Evolutionary conservation across 2,113 vertebrate genomes (phyloP).

Genomic region (Puffinus mauretanicus): DNA sequence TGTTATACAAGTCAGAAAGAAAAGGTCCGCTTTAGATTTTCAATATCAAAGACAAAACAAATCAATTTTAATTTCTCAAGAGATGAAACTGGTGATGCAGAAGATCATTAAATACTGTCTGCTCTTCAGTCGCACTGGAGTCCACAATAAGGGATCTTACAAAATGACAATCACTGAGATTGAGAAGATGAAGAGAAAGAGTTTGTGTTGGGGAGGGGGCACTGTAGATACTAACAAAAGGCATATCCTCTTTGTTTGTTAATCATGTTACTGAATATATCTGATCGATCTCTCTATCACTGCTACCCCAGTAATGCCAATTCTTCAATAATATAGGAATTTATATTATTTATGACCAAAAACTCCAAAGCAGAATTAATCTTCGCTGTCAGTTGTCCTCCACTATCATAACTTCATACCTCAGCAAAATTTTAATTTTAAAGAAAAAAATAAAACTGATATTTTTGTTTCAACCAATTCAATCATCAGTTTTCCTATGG

Average conservation of each 20-base stretch:
- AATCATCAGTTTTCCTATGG: neutral
- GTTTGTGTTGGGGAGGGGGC: neutral
- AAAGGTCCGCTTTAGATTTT: neutral
- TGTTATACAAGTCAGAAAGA: neutral
- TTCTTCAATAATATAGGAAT: neutral
- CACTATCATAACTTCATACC: neutral
- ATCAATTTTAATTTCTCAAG: constrained; percentile 30
- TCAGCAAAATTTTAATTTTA: neutral
- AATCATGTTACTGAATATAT: neutral
- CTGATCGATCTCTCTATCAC: too few relatives aligned
- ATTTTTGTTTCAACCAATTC: neutral
- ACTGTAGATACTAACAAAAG: neutral
- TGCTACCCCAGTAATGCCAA: neutral
- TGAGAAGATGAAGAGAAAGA: neutral
- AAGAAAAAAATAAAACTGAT: neutral
- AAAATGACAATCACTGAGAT: neutral
- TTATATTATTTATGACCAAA: neutral
- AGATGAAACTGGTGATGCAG: constrained; percentile 24
- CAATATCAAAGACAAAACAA: constrained; percentile 9
- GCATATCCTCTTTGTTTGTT: neutral
- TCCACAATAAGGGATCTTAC: neutral
- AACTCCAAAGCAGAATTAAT: neutral
- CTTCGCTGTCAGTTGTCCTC: neutral
- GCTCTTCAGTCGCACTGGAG: neutral
- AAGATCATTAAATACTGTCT: neutral